These are phyloP conservation scores for Eristalinus sepulchralis DNA, from an alignment of 2,888 invertebrate species.

Conservation along the genomic window DNA sequence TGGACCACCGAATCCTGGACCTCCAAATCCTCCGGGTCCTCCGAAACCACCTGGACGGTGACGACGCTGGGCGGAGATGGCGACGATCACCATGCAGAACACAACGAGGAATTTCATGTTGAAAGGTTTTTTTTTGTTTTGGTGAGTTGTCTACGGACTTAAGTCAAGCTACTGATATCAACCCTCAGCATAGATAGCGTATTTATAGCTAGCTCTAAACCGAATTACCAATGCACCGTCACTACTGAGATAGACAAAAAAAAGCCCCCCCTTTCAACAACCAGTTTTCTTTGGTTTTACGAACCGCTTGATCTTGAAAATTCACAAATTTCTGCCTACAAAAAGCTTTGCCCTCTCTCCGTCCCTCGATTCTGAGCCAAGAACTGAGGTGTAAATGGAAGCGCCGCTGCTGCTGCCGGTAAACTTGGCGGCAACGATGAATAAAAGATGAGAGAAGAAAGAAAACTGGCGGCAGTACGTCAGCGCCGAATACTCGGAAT, in stretches of 20 bases:
- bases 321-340: neutral
- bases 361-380: neutral
- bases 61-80: slow-evolving; percentile 72
- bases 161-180: neutral
- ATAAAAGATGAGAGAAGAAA: neutral
- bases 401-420: neutral
- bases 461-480: neutral
- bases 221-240: neutral
- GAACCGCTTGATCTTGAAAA: neutral
- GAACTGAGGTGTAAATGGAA: neutral
- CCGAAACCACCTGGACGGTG: slow-evolving; percentile 2
- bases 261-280: neutral
- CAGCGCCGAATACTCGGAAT: neutral
- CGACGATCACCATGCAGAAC: slow-evolving; percentile 75
- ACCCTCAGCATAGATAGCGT: neutral
- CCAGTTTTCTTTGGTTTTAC: neutral
- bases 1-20: neutral
- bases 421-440: neutral
- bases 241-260: neutral
- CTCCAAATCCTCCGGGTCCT: neutral
- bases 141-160: neutral
- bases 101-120: slow-evolving; percentile 76
- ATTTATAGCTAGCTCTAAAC: neutral
- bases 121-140: slow-evolving; percentile 12
- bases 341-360: neutral